Evolutionary conservation across 2,113 vertebrate species (phyloP).

Genomic region (Tyrannus savana): DNA sequence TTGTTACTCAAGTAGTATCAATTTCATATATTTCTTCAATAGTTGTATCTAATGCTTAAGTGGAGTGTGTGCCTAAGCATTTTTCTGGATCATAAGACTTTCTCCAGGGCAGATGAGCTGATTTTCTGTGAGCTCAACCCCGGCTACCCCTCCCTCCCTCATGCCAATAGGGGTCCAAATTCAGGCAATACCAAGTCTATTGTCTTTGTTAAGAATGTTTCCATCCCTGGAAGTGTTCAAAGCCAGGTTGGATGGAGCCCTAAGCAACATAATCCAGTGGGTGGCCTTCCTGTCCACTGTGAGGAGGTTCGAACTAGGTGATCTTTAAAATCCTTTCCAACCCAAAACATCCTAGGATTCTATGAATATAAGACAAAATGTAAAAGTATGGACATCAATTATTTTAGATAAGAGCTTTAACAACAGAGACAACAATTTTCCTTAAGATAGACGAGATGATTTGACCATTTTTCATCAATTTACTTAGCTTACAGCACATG

Average conservation of each 20-base stretch:
- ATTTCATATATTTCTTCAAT: neutral
- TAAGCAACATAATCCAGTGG: neutral
- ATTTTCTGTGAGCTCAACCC: neutral
- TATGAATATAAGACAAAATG: neutral
- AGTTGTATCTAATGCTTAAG: neutral
- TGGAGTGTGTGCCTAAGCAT: neutral
- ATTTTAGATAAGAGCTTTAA: neutral
- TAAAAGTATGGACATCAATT: neutral
- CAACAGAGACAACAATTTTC: neutral
- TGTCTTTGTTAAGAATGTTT: neutral
- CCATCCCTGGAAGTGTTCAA: neutral
- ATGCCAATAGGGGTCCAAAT: neutral
- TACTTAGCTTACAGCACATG: neutral
- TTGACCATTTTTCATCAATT: neutral
- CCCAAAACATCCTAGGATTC: neutral
- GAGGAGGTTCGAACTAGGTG: neutral
- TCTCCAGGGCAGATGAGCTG: neutral
- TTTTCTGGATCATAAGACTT: neutral
- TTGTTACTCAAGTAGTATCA: neutral
- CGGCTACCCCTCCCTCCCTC: fast-evolving
- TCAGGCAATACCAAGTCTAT: neutral
- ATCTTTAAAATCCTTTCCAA: neutral
- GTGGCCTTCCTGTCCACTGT: neutral
- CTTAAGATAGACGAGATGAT: neutral
- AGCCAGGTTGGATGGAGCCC: neutral